Evolutionary conservation across 2,113 vertebrate genomes (phyloP).

Genomic region (Marcusenius ussheri): DNA sequence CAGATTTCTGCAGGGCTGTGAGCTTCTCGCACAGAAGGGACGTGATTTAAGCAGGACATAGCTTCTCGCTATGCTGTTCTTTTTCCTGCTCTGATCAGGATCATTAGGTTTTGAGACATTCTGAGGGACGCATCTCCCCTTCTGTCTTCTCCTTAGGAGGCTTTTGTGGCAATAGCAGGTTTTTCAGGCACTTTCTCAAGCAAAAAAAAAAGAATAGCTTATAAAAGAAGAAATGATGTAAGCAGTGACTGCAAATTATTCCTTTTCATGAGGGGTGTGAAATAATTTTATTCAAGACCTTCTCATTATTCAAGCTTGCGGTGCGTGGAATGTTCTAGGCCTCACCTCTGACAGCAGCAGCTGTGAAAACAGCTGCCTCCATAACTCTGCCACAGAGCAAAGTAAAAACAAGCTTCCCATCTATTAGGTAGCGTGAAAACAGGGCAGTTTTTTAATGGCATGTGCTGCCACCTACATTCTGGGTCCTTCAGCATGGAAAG

Average conservation of each 20-base stretch:
- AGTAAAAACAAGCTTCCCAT: conserved; percentile 41
- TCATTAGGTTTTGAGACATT: not conserved
- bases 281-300: conserved; percentile 31
- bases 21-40: not conserved
- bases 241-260: conserved; percentile 15
- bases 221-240: conserved; percentile 13
- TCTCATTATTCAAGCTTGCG: conserved; percentile 34
- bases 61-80: not conserved
- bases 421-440: conserved; percentile 37
- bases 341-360: conserved; percentile 43
- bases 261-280: conserved; percentile 23
- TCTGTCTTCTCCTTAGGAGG: not conserved
- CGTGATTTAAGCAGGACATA: not conserved
- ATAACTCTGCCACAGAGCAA: conserved; percentile 43
- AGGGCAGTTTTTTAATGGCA: not conserved
- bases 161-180: not conserved
- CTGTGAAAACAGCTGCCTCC: conserved; percentile 59
- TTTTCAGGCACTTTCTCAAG: not conserved
- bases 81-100: not conserved
- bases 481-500: not conserved
- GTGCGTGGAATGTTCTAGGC: conserved; percentile 36
- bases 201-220: not conserved
- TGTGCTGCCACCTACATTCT: not conserved
- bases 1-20: not conserved
- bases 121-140: not conserved